Evolutionary conservation across 2,113 vertebrate species (phyloP), one percentile per base, ranked within the genome.

Genomic region (Camelus dromedarius): DNA sequence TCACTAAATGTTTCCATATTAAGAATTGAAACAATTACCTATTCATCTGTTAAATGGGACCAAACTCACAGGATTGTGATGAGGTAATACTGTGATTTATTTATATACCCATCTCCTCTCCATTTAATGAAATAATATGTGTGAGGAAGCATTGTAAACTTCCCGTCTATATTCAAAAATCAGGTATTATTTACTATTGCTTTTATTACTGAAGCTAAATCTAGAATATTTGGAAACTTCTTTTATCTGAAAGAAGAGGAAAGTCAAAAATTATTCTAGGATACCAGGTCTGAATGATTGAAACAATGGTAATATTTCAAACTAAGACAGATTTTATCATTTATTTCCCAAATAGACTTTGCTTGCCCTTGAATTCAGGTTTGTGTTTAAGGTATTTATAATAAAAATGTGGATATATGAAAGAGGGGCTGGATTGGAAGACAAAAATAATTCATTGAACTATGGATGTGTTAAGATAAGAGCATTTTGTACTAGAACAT

Each of bases 11-110:
- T 58, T 52, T 87, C 1, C 32, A 28, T 83, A 52, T 54, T 77
- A 70, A 73, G 35, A n/a, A 76, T 30, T 54, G 42, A 94, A 91
- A 75, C 12, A 94, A 75, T 52, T 87, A 87, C 58, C 12, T 87
- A 46, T 8, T 11, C 6, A 18, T 8, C 52, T 76, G 6, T 28
- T 52, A 54, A 90, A 72, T 86, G 50, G 19, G 3, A 54, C 28
- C 8, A 69, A 75, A 7, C 4, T 70, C 6, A 80, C 80, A 67
- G 26, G 26, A 75, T 79, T 60, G 6, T 73, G 22, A 64, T 48
- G 10, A 80, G 42, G 9, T 85, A 89, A 66, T 72, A 26, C 24
- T 35, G 14, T 62, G 9, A 85, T 76, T 85, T 66, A 19, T 50
- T 70, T 70, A 32, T 16, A 75, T 75, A 91, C 10, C 7, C 15